Conservation (phyloP, 2,888 invertebrate genomes). For the Protophormia terraenovae region DNA sequence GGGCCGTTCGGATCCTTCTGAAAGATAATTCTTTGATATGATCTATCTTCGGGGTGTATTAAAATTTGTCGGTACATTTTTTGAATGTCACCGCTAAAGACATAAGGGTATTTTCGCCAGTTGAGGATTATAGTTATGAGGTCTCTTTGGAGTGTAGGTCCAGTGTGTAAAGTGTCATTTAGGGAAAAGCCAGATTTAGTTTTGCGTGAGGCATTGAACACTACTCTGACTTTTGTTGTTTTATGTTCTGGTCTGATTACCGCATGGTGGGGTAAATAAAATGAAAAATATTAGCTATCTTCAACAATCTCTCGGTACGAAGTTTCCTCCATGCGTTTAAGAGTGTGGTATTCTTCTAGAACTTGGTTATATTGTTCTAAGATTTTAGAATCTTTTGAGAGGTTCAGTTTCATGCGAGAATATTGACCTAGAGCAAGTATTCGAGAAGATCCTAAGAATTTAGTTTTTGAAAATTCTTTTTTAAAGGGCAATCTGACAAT, state of each 20-base stretch:
- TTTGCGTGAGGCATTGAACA: no score
- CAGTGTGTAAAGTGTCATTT: no score
- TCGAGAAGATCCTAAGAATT: background rate
- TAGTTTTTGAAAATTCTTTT: background rate
- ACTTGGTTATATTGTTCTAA: no score
- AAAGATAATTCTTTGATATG: constrained; percentile 8
- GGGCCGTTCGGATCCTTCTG: background rate
- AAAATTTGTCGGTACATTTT: background rate
- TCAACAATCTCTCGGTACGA: background rate
- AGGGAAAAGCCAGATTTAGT: no score
- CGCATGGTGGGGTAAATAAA: background rate
- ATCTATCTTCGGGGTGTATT: background rate
- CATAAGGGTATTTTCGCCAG: background rate
- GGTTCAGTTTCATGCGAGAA: background rate
- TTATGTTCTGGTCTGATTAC: no score
- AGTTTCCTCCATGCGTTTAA: background rate
- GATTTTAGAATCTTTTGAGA: background rate
- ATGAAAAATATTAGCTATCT: background rate
- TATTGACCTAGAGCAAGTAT: background rate
- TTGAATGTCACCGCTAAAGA: background rate
- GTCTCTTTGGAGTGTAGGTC: background rate
- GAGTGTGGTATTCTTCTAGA: no score
- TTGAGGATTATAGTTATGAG: background rate
- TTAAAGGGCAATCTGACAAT: background rate
- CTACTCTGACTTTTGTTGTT: no score